A percentile compares a stretch with the other conserved stretches of the same genome.
Evolutionary conservation across 1,140 invertebrate species (phyloP).

Genomic region (Limonius californicus): DNA sequence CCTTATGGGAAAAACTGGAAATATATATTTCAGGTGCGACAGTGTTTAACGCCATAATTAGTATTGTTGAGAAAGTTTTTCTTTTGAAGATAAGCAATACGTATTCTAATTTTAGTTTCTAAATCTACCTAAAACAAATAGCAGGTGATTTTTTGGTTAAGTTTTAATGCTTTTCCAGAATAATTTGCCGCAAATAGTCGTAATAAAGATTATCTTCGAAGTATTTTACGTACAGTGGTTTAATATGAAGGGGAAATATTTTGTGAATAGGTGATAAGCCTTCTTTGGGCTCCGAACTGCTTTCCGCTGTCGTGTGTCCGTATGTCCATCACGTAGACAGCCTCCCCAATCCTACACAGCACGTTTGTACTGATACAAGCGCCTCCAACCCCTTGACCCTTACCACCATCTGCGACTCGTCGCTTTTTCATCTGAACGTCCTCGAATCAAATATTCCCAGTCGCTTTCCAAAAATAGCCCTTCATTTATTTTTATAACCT

Average conservation of each 20-base stretch:
- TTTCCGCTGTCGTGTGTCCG: constrained; percentile 29
- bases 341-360: constrained; percentile 22
- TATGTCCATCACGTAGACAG: constrained; percentile 39
- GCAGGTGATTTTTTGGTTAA: too few relatives aligned
- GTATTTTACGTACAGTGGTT: not conserved
- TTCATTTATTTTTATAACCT: too few relatives aligned
- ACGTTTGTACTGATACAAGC: constrained; percentile 38
- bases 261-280: constrained; percentile 13
- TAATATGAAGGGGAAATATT: not conserved
- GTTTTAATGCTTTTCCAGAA: too few relatives aligned
- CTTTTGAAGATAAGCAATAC: too few relatives aligned
- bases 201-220: constrained; percentile 3
- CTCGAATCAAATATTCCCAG: not conserved
- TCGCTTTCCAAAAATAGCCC: too few relatives aligned
- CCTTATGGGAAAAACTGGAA: too few relatives aligned
- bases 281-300: constrained; percentile 15
- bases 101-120: too few relatives aligned
- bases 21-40: too few relatives aligned
- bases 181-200: too few relatives aligned
- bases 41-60: too few relatives aligned
- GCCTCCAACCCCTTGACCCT: constrained; percentile 19
- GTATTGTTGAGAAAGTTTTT: too few relatives aligned
- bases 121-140: too few relatives aligned
- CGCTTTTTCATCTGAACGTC: constrained; percentile 2
- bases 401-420: constrained; percentile 11